These are phyloP conservation scores for Tamias sibiricus DNA, from an alignment of 2,113 vertebrate species.

Conservation along the genomic window DNA sequence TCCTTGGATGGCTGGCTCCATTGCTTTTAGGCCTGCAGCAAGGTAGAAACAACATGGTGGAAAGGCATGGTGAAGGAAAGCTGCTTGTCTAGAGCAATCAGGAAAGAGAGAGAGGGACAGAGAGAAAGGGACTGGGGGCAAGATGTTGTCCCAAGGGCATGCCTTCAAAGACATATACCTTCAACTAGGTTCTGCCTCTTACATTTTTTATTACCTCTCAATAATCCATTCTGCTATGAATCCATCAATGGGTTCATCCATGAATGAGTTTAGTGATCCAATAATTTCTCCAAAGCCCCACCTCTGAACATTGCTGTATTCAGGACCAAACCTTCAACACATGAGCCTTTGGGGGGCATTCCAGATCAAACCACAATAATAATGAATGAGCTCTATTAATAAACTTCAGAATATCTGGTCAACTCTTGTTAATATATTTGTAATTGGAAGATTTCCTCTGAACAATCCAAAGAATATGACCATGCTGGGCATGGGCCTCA, in stretches of 20 bases:
- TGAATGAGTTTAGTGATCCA: not conserved
- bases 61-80: not conserved
- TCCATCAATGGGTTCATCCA: not conserved
- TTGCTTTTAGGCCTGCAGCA: not conserved
- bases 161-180: not conserved
- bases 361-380: not conserved
- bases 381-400: not conserved
- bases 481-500: not conserved
- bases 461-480: not conserved
- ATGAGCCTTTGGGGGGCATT: too few species aligned
- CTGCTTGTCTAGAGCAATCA: not conserved
- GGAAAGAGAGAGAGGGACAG: too few species aligned
- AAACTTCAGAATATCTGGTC: not conserved
- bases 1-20: not conserved
- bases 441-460: not conserved
- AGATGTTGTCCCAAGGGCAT: not conserved
- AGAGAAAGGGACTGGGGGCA: too few species aligned
- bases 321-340: not conserved
- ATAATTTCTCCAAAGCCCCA: not conserved
- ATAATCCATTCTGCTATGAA: not conserved
- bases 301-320: not conserved
- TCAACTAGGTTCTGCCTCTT: not conserved
- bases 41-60: not conserved
- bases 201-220: not conserved
- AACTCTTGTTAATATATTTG: not conserved